Evolutionary conservation across 2,888 invertebrate genomes (phyloP), one percentile per base, ranked within the genome.

Genomic region (Campopleginae sp.): DNA sequence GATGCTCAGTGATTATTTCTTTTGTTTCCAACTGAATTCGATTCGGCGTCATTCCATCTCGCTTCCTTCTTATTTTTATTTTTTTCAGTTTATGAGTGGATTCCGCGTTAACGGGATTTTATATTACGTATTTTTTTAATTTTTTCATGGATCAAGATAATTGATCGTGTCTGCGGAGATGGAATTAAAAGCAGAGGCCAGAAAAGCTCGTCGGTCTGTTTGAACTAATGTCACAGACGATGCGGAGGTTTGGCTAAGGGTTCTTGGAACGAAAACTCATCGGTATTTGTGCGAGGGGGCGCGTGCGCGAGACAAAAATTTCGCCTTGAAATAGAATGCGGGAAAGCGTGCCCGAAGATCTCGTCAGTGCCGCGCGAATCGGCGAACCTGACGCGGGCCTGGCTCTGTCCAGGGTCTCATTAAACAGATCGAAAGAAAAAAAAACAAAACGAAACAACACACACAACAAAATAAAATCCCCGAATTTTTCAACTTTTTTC

Each of bases 361-460:
- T 77, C 80, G 54, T 85, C 90, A 91, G 91, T 91, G 83, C 82
- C 88, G 90, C 89, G 90, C 88, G 88, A 89, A 88, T 89, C 88
- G 72, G 88, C 90, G 88, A 85, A 87, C 80, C 76, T 66, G 77
- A 81, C 89, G 88, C 79, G 86, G 87, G 80, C 78, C 82, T 84
- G 44, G 31, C 81, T 79, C 81, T 80, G 63, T 46, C 58, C 80
- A 51, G 81, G 68, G 19, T 74, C 48, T 80, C 79, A 65, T 51
- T 54, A 42, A 46, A 44, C 27, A 77, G 12, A 63, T 42, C 17
- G 38, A 38, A 74, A 17, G n/a, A 71, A 17, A 23, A 71, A n/a
- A 58, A 72, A 78, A 17, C 46, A 68, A 79, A 61, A 31, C n/a
- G n/a, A n/a, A n/a, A n/a, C n/a, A n/a, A n/a, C n/a, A n/a, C n/a